phyloP scores from a whole-genome alignment of 1,140 invertebrate species.

The Lucilia sericata region DNA sequence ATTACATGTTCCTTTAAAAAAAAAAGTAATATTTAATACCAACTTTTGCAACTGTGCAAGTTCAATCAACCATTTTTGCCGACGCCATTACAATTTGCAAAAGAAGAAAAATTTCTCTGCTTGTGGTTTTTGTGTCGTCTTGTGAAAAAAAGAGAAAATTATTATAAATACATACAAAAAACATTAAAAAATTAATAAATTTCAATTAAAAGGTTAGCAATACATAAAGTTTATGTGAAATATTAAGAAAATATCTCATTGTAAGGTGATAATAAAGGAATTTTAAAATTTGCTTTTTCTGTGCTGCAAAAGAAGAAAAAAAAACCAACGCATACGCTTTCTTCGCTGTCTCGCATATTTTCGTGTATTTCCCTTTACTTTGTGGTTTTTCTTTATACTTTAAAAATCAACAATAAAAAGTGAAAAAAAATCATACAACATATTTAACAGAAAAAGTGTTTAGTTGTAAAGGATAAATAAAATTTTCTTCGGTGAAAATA shows the following conservation, averaged over 20 bases:
- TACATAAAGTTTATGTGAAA: conserved; percentile 16
- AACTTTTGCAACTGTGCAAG: conserved; percentile 5
- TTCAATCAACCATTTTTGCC: conserved; percentile 47
- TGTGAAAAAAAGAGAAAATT: conserved; percentile 33
- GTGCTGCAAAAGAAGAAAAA: neutral
- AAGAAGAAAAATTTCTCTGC: conserved; percentile 59
- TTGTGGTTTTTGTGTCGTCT: conserved; percentile 38
- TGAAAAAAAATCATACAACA: neutral
- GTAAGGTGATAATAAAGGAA: neutral
- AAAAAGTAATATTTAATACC: neutral
- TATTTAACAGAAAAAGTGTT: too few species aligned
- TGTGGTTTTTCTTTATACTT: conserved; percentile 13
- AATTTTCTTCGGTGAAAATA: too few species aligned
- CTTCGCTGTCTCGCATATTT: neutral
- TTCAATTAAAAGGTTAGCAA: conserved; percentile 29
- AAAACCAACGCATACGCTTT: conserved; percentile 36
- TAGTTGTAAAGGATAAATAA: neutral
- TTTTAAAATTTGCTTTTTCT: neutral
- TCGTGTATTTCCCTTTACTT: conserved; percentile 11
- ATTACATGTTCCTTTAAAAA: too few species aligned
- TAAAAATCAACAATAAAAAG: conserved; percentile 4
- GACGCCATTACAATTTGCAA: conserved; percentile 64
- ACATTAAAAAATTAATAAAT: conserved; percentile 15
- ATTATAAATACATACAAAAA: conserved; percentile 42
- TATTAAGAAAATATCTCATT: neutral